Base-by-base conservation (phyloP, 2,888 invertebrate species). In the Aleiodes testaceus region DNA sequence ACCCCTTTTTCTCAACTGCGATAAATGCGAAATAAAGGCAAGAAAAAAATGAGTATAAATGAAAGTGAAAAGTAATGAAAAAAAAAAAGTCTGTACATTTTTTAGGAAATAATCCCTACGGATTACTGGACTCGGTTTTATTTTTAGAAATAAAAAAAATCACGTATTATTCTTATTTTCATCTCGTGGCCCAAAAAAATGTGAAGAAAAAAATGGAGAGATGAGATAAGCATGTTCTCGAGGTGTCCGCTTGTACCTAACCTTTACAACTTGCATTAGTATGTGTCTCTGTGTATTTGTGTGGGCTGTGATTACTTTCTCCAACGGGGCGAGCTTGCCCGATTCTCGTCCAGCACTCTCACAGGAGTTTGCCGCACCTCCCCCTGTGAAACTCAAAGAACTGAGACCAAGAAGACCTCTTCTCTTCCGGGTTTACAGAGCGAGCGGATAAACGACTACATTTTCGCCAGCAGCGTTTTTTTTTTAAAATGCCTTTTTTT, bases 221-320 rank as follows among this genome's bases (percentile, higher is more conserved):
- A 63, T 45, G 67, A 77, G 77, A 79, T 69, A 75, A 75, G 45
- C 69, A 74, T 20, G 53, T 30, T 50, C 47, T 22, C 45, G 66
- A 79, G 75, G 76, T 78, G 77, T 79, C 78, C 72, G 79, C 81
- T 79, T 78, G 77, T 77, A 80, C 80, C 80, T 75, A 63, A 63
- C 63, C 63, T 63, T 63, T 63, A 63, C 44, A 45, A 63, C 14
- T 20, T 63, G 7, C 20, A 45, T 22, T 63, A 36, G 36, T 36
- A 11, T 36, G 11, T 36, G 36, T 36, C 9, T 36, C 36, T 45
- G 45, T 61, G 61, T 45, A 75, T 79, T 66, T 78, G 81, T 81
- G 82, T 81, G 80, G 81, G 80, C 78, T 78, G 81, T 77, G 81
- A 82, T 83, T 82, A 84, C 83, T 84, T 84, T 84, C 83, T 84